Base-by-base conservation (phyloP, 2,888 invertebrate species). In the Acrobasis suavella region DNA sequence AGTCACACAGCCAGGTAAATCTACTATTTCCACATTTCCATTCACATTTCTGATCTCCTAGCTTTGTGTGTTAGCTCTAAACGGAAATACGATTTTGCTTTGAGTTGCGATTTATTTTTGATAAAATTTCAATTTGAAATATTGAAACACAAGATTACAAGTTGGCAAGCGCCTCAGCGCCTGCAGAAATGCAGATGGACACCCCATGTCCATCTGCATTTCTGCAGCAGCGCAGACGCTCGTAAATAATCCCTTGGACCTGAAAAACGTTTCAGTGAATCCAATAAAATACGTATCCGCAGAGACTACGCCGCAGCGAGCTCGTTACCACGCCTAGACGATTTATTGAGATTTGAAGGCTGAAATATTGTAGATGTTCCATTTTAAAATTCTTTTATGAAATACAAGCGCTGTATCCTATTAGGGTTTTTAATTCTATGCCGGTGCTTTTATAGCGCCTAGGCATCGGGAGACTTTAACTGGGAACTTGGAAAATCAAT, bases 201-300 rank as follows among this genome's bases (percentile, higher is more conserved):
- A 65, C 63, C 65, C 65, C 63, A 70, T 84, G 89, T 89, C 87
- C 89, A 89, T 89, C 89, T 91, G 90, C 89, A 90, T 89, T 85
- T 89, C 87, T 88, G 90, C 90, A 89, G 82, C 77, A 81, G 82
- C 86, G 83, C 87, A 90, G 91, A 89, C 86, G 87, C 84, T 89
- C 90, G 88, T 91, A 91, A 92, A 91, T 91, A 90, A 92, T 91
- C 91, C 89, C 86, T 85, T 82, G 87, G 90, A 88, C 87, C 89
- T 89, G 91, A 91, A 91, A 91, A 92, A 90, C 91, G 91, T 92
- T 91, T 90, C 90, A 89, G 85, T 89, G 88, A 90, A 91, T 92
- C 91, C 91, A 91, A 92, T 92, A 92, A 91, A 92, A 91, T 91
- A 91, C 91, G 91, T 90, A 92, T 91, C 91, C 91, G 90, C 89